Base-by-base conservation (phyloP, 2,113 vertebrate genomes). In the Cyanoderma ruficeps region DNA sequence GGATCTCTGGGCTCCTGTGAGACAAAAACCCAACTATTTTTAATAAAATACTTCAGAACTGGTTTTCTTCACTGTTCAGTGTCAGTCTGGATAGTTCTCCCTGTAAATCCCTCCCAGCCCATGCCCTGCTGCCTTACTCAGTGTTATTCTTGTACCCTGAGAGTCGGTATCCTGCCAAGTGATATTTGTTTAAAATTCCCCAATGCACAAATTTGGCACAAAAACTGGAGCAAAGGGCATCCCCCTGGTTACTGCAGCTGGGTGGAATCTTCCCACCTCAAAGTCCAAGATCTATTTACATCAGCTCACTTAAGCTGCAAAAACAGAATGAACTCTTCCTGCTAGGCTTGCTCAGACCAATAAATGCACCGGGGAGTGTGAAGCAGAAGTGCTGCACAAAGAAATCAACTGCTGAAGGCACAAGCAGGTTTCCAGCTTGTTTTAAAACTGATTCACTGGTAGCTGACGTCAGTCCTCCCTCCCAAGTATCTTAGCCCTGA, bases 181-280 rank as follows among this genome's bases (percentile, higher is more conserved):
- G 77, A 71, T 68, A 89, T 89, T 95, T 96, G 79, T 90, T 96
- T 92, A 76, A 94, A 96, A 96, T 89, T 93, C 94, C 72, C 61
- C 2, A 96, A 90, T 10, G 79, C 76, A 94, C 90, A 86, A 96
- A 87, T 94, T 71, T 94, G 96, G 94, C 93, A 95, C 68, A 42
- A 92, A 75, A 97, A 92, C 47, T 87, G 49, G 93, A 33, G 49
- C 72, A 96, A 94, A 96, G 96, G 94, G 90, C 92, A 96, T 97
- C 42, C 90, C 96, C 80, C 72, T 81, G 96, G 93, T 96, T 95
- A 96, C 93, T 75, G 92, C 86, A 81, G 86, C 83, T 82, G 86
- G 83, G 49, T 84, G 92, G 90, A 96, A 96, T 96, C 96, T 96
- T 97, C 95, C 77, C 94, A 95, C 96, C 94, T 97, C 94, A 95